These are phyloP conservation scores for Cacoxenus indagator DNA, from an alignment of 2,888 invertebrate species.

Conservation along the genomic window DNA sequence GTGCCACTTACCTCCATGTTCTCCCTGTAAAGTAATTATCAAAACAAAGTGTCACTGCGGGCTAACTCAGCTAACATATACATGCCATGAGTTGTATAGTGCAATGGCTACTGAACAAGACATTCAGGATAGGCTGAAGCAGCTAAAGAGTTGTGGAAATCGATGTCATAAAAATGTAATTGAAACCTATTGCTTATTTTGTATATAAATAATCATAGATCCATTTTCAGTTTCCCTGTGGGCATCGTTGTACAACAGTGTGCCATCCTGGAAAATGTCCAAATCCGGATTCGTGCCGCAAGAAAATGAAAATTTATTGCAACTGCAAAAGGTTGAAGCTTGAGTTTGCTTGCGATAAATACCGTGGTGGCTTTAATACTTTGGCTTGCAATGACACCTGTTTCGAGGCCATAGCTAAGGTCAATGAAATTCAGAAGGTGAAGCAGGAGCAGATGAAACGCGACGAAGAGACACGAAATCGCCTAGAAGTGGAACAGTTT, in stretches of 20 bases:
- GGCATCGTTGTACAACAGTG: constrained; percentile 82
- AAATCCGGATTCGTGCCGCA: constrained; percentile 78
- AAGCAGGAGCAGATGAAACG: constrained; percentile 73
- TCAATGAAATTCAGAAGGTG: constrained; percentile 72
- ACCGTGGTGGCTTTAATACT: constrained; percentile 64
- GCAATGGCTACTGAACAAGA: constrained; percentile 71
- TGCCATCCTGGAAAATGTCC: constrained; percentile 84
- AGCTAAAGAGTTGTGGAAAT: constrained; percentile 78
- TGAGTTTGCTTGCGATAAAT: constrained; percentile 78
- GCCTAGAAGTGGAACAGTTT: constrained; percentile 81
- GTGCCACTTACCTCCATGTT: constrained; percentile 83
- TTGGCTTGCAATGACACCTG: constrained; percentile 79
- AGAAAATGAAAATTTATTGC: constrained; percentile 85
- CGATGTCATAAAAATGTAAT: constrained; percentile 86
- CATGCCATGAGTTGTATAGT: constrained; percentile 78
- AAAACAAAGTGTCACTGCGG: constrained; percentile 87
- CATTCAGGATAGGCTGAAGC: constrained; percentile 55
- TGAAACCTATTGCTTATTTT: neutral
- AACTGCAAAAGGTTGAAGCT: constrained; percentile 83
- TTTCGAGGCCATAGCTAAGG: constrained; percentile 73
- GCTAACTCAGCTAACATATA: constrained; percentile 80
- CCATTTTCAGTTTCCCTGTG: constrained; percentile 79
- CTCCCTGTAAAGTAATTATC: constrained; percentile 80
- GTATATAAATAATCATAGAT: neutral
- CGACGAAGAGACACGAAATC: constrained; percentile 75